A percentile compares a stretch with the other conserved stretches of the same genome.
These are phyloP conservation scores for Parnassius apollo DNA, from an alignment of 2,888 invertebrate genomes.

Conservation along the genomic window DNA sequence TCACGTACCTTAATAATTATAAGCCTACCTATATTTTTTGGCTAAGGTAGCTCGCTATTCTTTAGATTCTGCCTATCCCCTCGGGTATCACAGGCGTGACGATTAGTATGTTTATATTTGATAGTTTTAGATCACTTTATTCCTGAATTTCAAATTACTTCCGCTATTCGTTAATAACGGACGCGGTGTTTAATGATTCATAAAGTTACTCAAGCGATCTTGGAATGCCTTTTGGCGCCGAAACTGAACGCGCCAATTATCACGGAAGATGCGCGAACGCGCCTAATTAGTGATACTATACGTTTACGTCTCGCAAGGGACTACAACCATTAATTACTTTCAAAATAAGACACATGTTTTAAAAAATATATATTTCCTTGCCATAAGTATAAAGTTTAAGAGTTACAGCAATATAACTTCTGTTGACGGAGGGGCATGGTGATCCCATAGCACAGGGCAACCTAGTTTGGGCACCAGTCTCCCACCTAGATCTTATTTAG, in stretches of 20 bases:
- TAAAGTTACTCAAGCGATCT: constrained; percentile 9
- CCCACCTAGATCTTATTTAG: no score
- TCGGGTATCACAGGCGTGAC: no score
- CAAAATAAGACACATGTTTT: background rate
- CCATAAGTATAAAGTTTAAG: no score
- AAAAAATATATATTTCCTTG: no score
- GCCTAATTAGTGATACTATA: constrained; percentile 32
- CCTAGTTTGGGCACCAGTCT: no score
- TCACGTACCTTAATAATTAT: no score
- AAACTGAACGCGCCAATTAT: constrained; percentile 37
- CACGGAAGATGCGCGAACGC: constrained; percentile 30
- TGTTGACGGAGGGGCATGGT: no score
- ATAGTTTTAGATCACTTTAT: constrained; percentile 13
- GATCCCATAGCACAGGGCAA: no score
- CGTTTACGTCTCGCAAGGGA: background rate
- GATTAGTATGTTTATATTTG: constrained; percentile 1
- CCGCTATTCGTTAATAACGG: constrained; percentile 14
- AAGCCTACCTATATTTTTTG: no score
- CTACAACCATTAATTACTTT: constrained; percentile 17
- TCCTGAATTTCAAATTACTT: constrained; percentile 7
- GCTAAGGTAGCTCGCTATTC: background rate
- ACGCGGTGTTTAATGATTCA: constrained; percentile 18
- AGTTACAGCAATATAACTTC: no score
- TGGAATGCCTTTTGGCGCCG: constrained; percentile 36
- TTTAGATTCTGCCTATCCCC: no score